These are phyloP conservation scores for Tanytarsus gracilentus DNA, from an alignment of 2,888 invertebrate genomes.

Conservation along the genomic window DNA sequence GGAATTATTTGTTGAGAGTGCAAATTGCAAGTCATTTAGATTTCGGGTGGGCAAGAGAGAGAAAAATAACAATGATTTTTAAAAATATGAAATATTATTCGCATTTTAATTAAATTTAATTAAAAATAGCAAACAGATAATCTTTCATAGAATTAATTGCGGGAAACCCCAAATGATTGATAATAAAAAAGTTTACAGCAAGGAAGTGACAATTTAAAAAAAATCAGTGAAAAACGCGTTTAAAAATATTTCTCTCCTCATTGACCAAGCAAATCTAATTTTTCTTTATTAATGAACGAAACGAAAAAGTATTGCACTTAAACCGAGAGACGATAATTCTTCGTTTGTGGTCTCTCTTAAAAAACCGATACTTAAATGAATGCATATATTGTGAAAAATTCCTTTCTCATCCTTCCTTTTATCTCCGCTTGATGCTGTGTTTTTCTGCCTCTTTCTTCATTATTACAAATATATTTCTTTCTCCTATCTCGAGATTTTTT, in stretches of 20 bases:
- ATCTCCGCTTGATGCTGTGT: conserved; percentile 6
- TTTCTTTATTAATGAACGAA: conserved; percentile 5
- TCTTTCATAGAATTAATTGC: no score
- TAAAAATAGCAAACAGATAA: no score
- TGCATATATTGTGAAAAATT: conserved; percentile 20
- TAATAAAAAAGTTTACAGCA: no score
- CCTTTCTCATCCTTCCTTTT: conserved; percentile 20
- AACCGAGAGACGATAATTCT: conserved; percentile 1
- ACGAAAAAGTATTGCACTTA: conserved; percentile 7
- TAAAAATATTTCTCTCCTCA: no score
- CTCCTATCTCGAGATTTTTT: no score
- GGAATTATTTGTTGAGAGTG: not conserved
- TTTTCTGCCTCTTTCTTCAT: not conserved
- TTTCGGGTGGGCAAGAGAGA: no score
- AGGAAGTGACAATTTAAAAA: no score
- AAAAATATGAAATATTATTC: no score
- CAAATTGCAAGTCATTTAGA: not conserved
- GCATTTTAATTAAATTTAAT: no score
- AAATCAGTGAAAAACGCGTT: no score
- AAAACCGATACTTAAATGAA: not conserved
- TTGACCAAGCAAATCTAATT: conserved; percentile 20
- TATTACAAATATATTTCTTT: not conserved
- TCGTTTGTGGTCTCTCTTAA: conserved; percentile 26
- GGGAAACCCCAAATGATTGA: no score
- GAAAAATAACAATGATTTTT: no score